phyloP scores from a whole-genome alignment of 2,888 invertebrate genomes.

The Cheilosia soror region DNA sequence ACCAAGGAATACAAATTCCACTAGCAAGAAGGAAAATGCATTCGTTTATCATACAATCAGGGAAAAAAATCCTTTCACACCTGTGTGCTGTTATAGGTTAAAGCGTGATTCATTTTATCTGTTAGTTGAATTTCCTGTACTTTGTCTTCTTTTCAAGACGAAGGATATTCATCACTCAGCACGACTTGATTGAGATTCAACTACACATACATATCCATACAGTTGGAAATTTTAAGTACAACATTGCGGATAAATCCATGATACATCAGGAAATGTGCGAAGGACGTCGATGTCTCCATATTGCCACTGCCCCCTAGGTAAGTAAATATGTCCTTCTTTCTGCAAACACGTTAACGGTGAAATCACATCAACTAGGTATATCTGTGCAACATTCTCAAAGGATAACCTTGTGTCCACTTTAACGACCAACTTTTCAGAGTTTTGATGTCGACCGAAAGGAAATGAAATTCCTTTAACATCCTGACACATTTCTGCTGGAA shows the following conservation, averaged over 20 bases:
- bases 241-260: conserved; percentile 17
- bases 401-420: conserved; percentile 36
- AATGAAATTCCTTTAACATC: conserved; percentile 41
- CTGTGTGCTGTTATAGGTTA: conserved; percentile 33
- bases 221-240: conserved; percentile 1
- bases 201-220: neutral
- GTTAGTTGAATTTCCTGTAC: conserved; percentile 3
- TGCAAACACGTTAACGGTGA: conserved; percentile 3
- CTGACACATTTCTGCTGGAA: conserved; percentile 27
- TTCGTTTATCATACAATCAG: conserved; percentile 50
- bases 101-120: conserved; percentile 40
- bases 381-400: conserved; percentile 46
- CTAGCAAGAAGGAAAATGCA: conserved; percentile 49
- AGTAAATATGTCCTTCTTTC: neutral
- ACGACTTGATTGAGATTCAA: neutral
- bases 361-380: conserved; percentile 40
- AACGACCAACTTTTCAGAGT: conserved; percentile 21
- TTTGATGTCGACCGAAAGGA: conserved; percentile 7
- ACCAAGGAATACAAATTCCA: conserved; percentile 51
- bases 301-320: neutral
- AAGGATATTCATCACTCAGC: conserved; percentile 19
- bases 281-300: neutral
- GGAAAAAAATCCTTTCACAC: conserved; percentile 49
- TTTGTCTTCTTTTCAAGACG: conserved; percentile 20
- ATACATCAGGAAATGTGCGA: neutral